Evolutionary conservation across 2,888 invertebrate species (phyloP).

Genomic region (Elgonia sp.): DNA sequence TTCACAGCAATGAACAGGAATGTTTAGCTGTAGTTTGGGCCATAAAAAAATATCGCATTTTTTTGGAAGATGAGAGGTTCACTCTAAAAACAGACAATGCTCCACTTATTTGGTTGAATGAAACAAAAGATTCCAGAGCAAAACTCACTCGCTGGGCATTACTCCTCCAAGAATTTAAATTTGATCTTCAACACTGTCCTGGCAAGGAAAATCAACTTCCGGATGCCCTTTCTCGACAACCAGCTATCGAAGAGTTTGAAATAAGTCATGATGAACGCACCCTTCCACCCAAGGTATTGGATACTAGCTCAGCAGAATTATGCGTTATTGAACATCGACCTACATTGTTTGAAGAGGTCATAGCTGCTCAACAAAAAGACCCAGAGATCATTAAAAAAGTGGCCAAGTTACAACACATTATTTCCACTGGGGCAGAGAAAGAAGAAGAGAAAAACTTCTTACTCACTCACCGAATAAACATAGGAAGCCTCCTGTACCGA

Average conservation of each 20-base stretch:
- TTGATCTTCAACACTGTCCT: conserved; percentile 1
- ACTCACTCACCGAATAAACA: no score
- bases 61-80: conserved; percentile 71
- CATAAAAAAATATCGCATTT: not conserved
- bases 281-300: no score
- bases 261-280: no score
- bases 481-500: no score
- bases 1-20: conserved; percentile 3
- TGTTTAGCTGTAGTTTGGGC: not conserved
- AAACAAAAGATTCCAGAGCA: not conserved
- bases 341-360: no score
- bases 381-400: no score
- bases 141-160: conserved; percentile 45
- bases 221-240: not conserved
- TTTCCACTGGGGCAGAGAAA: no score
- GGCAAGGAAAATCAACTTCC: conserved; percentile 20
- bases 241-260: not conserved
- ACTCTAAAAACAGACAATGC: conserved; percentile 72
- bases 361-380: no score
- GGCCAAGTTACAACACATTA: no score
- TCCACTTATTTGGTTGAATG: conserved; percentile 50
- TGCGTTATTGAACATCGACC: no score
- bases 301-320: no score
- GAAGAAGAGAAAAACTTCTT: no score
- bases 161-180: conserved; percentile 18